Evolutionary conservation across 2,113 vertebrate genomes (phyloP).

Genomic region (Hippocampus guttulatus): DNA sequence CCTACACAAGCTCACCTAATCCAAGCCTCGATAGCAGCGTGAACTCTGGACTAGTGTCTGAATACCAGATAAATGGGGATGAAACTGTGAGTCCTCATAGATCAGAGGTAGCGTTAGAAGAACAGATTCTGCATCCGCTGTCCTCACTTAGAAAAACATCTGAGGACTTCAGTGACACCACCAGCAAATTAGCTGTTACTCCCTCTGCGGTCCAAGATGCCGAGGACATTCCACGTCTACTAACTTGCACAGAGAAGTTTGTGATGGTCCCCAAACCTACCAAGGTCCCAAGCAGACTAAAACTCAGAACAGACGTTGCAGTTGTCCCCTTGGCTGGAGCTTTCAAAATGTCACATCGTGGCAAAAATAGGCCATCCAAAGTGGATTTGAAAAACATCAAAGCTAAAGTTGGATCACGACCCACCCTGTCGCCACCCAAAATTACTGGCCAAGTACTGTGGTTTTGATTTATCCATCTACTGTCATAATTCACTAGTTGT

Average conservation of each 20-base stretch:
- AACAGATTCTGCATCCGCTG: not conserved
- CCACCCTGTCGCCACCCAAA: constrained; percentile 18
- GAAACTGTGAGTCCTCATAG: not conserved
- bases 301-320: constrained; percentile 9
- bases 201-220: not conserved
- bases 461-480: not conserved
- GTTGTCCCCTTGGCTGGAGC: not conserved
- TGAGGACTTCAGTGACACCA: constrained; percentile 3
- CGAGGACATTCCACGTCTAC: not conserved
- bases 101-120: not conserved
- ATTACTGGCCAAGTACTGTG: constrained; percentile 40
- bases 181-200: not conserved
- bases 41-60: not conserved
- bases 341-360: constrained; percentile 12
- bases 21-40: not conserved
- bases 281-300: constrained; percentile 2
- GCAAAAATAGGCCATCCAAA: constrained; percentile 35
- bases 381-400: constrained; percentile 45
- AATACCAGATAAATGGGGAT: not conserved
- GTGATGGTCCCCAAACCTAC: not conserved
- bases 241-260: constrained; percentile 1
- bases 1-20: not conserved
- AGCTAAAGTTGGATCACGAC: constrained; percentile 47
- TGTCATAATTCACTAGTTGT: not conserved
- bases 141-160: not conserved